Evolutionary conservation across 2,113 vertebrate species (phyloP), one percentile per base, ranked within the genome.

Genomic region (Anarrhichthys ocellatus): DNA sequence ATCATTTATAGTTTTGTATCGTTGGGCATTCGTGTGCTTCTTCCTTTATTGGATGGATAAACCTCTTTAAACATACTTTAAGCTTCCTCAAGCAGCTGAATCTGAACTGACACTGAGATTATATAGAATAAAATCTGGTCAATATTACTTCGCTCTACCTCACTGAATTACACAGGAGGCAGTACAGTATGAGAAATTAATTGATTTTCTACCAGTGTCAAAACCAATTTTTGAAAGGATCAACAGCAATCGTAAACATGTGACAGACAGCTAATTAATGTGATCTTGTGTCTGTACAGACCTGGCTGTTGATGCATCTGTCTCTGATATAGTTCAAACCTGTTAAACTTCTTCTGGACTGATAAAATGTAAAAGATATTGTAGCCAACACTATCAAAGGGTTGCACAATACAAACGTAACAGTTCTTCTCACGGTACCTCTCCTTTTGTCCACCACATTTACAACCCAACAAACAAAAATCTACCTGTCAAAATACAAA

Each of bases 281-380:
- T 40, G 27, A n/a, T 66, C 29, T 48, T 66, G 54, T 65, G 67
- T 73, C 73, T 69, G 62, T 50, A 42, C 54, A 71, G 40, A 78
- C 14, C 7, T 1, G 17, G 7, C 63, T 44, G 27, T 17, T 54
- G 34, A 56, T 2, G 38, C n/a, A 64, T 32, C 29, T 11, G 24
- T 67, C 42, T 69, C 38, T 61, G 70, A 78, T 69, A 20, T 75
- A 27, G 11, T 59, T 42, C 18, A 73, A 88, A 82, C 71, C 27
- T 44, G 0, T 52, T 52, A 2, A 58, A 15, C 58, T 3, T 77
- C 58, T 27, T 69, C 40, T 22, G 10, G 2, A n/a, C 22, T 14
- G 4, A 66, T 66, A 9, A 73, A 66, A 36, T 18, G 9, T 56
- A 14, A 54, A 40, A 24, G 5, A 24, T 11, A 10, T 1, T n/a